phyloP scores from a whole-genome alignment of 2,797 vertebrate species.

The Labeo calbasu region DNA sequence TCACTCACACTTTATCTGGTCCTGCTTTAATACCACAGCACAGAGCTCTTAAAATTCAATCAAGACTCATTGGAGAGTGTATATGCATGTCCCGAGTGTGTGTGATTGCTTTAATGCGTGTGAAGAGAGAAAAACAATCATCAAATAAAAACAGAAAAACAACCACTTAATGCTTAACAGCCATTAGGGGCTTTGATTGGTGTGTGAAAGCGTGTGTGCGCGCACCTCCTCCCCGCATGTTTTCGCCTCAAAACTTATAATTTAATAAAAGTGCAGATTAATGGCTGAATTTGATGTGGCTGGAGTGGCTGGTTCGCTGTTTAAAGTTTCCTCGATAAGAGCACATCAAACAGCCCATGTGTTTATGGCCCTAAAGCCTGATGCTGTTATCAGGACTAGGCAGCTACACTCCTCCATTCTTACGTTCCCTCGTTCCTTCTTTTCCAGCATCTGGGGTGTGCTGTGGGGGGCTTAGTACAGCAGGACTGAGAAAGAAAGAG shows the following conservation, averaged over 20 bases:
- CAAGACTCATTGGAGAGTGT: conserved; percentile 9
- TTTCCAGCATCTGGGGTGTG: conserved; percentile 21
- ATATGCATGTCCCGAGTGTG: not conserved
- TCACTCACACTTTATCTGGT: not conserved
- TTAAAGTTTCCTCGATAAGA: conserved; percentile 79
- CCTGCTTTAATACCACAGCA: conserved; percentile 1
- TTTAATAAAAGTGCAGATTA: conserved; percentile 48
- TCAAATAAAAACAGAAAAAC: conserved; percentile 48
- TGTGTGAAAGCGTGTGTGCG: not conserved
- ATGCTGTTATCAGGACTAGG: conserved; percentile 81
- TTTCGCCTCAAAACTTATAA: conserved; percentile 39
- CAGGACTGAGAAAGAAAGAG: conserved; percentile 55
- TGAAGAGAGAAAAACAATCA: conserved; percentile 38
- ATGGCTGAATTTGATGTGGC: conserved; percentile 51
- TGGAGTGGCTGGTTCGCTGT: conserved; percentile 62
- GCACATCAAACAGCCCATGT: conserved; percentile 78
- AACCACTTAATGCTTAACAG: conserved; percentile 46
- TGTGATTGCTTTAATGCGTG: conserved; percentile 19
- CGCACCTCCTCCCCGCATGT: not conserved
- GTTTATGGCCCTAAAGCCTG: conserved; percentile 76
- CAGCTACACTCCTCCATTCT: conserved; percentile 64
- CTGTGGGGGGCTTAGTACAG: conserved; percentile 16
- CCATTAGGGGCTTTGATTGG: conserved; percentile 38
- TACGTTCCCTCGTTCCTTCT: conserved; percentile 13
- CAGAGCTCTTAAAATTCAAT: conserved; percentile 28